Evolutionary conservation across 2,113 vertebrate species (phyloP).

Genomic region (Chaetodon trifascialis): DNA sequence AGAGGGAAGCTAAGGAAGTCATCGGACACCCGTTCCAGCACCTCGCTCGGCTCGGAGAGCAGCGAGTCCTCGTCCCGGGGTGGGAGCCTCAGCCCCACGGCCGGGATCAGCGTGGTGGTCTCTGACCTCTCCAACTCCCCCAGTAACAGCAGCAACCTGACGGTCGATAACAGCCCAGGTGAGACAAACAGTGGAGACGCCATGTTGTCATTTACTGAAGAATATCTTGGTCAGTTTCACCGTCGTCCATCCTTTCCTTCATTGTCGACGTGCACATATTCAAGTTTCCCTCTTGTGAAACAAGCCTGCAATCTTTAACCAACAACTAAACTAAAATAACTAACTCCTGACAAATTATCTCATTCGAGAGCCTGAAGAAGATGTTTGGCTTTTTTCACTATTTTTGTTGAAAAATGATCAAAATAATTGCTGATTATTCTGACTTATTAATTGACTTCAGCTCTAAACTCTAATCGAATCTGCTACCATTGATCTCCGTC

Average conservation of each 20-base stretch:
- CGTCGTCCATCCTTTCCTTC: neutral
- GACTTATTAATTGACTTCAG: neutral
- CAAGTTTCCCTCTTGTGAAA: neutral
- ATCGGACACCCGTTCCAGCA: conserved; percentile 93
- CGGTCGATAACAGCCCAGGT: conserved; percentile 90
- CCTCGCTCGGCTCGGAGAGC: conserved; percentile 95
- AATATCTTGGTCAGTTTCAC: neutral
- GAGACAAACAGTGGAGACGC: neutral
- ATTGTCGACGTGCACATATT: neutral
- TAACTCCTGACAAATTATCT: neutral
- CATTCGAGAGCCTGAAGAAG: neutral
- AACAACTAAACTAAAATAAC: too few relatives aligned
- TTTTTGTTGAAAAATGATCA: neutral
- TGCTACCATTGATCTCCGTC: neutral
- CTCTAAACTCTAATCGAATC: neutral
- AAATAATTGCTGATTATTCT: neutral
- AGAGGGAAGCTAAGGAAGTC: conserved; percentile 91
- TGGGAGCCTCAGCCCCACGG: conserved; percentile 86
- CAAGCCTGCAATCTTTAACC: neutral
- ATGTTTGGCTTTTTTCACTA: neutral
- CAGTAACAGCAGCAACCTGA: conserved; percentile 92
- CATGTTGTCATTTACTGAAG: neutral
- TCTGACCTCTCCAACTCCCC: conserved; percentile 85
- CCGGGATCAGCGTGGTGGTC: conserved; percentile 85
- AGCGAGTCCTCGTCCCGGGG: conserved; percentile 92